A percentile compares a stretch with the other conserved stretches of the same genome.
These are phyloP conservation scores for Anas flavirostris DNA, from an alignment of 2,797 vertebrate species.

Conservation along the genomic window DNA sequence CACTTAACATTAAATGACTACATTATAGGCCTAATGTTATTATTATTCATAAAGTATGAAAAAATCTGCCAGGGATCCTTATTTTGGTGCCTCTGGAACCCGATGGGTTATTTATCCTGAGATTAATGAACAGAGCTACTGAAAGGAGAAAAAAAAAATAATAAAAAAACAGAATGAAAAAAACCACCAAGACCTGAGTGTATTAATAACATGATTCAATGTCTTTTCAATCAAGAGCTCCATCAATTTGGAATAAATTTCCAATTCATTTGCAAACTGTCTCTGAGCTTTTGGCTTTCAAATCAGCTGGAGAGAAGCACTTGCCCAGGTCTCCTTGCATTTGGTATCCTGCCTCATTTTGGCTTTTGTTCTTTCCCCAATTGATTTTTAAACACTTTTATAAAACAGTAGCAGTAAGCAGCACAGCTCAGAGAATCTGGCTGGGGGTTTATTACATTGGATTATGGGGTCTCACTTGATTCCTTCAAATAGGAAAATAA, in stretches of 20 bases:
- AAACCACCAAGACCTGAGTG: neutral
- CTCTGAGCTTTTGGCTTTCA: constrained; percentile 13
- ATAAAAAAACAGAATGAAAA: neutral
- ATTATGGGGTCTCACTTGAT: neutral
- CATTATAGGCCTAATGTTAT: neutral
- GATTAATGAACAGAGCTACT: constrained; percentile 18
- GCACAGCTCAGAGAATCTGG: neutral
- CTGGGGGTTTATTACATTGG: constrained; percentile 7
- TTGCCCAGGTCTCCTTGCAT: neutral
- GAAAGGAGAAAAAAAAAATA: too few species aligned
- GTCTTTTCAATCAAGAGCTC: constrained; percentile 51
- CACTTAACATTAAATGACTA: neutral
- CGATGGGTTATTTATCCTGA: constrained; percentile 32
- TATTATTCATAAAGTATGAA: constrained; percentile 22
- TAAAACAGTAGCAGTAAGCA: neutral
- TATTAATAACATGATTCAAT: constrained; percentile 40
- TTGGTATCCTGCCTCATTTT: neutral
- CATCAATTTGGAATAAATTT: constrained; percentile 61
- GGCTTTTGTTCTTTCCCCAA: neutral
- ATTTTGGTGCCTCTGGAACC: constrained; percentile 1
- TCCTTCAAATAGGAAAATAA: constrained; percentile 18
- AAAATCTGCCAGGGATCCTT: neutral
- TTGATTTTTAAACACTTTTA: constrained; percentile 1
- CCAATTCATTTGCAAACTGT: constrained; percentile 42
- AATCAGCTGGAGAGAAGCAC: constrained; percentile 10